Evolutionary conservation across 2,888 invertebrate species (phyloP).

Genomic region (Phengaris arion): DNA sequence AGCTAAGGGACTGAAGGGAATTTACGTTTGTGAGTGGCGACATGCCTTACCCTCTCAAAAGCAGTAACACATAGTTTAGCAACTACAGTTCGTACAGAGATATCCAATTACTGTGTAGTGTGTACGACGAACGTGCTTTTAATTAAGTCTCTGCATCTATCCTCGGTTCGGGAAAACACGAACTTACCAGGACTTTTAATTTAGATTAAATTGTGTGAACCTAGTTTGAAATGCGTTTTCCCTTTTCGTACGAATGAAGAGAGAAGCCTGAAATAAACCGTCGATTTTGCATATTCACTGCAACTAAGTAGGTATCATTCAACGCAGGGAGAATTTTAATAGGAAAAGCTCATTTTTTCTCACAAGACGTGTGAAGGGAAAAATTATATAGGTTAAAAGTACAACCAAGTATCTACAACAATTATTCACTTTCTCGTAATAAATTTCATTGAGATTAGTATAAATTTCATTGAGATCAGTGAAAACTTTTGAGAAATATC

Average conservation of each 20-base stretch:
- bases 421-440: no score
- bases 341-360: no score
- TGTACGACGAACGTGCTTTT: background rate
- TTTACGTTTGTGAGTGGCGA: background rate
- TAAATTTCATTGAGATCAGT: background rate
- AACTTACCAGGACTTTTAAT: background rate
- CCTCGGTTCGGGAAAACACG: background rate
- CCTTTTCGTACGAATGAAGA: background rate
- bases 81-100: background rate
- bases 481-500: background rate
- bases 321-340: no score
- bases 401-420: no score
- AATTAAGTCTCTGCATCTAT: background rate
- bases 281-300: no score
- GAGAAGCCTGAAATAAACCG: background rate
- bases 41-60: background rate
- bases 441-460: no score
- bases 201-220: background rate
- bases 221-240: background rate
- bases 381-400: no score
- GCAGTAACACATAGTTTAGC: background rate
- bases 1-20: background rate
- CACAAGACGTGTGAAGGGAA: no score
- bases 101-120: background rate
- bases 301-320: no score